Conservation (phyloP, 2,797 vertebrate species). For the Myotis planiceps region DNA sequence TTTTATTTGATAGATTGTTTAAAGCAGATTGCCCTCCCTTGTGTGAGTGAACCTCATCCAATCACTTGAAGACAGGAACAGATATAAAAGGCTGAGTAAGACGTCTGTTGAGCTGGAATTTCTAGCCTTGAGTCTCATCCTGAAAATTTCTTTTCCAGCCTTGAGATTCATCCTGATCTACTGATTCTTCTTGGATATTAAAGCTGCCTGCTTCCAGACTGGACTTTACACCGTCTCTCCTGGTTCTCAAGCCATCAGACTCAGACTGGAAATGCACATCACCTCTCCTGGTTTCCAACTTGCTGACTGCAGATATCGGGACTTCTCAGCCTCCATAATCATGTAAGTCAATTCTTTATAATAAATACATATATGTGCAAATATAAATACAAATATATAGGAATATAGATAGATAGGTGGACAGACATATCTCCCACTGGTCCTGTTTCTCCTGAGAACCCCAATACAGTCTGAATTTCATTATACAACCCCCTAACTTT, state of each 20-base stretch:
- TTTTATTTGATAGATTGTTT: not conserved
- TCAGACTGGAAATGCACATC: not conserved
- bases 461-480: not conserved
- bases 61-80: not conserved
- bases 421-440: not conserved
- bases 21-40: not conserved
- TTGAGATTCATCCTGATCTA: not conserved
- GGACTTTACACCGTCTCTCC: not conserved
- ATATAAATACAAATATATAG: not conserved
- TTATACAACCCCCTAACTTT: not conserved
- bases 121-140: not conserved
- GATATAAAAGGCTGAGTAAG: not conserved
- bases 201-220: not conserved
- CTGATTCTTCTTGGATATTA: not conserved
- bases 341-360: not conserved
- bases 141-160: not conserved
- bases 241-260: not conserved
- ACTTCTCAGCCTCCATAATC: not conserved
- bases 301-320: not conserved
- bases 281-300: not conserved
- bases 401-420: not conserved
- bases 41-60: not conserved
- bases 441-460: not conserved
- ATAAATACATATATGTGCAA: not conserved
- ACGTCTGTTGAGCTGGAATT: not conserved